phyloP scores from a whole-genome alignment of 1,140 invertebrate genomes.

The Mesaphorura yosii region DNA sequence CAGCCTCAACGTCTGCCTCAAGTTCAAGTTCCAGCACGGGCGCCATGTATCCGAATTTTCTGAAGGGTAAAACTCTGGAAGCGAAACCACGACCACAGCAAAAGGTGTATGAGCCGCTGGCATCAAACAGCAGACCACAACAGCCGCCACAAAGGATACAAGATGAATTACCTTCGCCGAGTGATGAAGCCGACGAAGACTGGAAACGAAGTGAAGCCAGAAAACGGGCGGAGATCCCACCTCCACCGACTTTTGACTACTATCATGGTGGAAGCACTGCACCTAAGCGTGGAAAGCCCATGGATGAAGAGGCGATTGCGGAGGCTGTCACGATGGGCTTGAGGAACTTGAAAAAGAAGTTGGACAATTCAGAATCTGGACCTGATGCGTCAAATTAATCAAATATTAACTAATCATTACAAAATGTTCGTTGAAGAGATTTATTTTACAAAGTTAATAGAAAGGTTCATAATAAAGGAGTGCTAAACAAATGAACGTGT shows the following conservation, averaged over 20 bases:
- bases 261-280: conserved; percentile 47
- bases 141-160: conserved; percentile 11
- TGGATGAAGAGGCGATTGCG: conserved; percentile 34
- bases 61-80: neutral
- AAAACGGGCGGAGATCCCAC: conserved; percentile 51
- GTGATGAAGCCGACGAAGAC: neutral
- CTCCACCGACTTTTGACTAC: conserved; percentile 51
- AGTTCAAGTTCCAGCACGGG: neutral
- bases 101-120: neutral
- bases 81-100: neutral
- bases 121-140: neutral
- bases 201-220: conserved; percentile 36
- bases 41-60: conserved; percentile 1
- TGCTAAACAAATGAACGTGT: too few relatives aligned
- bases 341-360: too few relatives aligned
- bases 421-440: too few relatives aligned
- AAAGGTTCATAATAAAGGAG: too few relatives aligned
- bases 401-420: too few relatives aligned
- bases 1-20: neutral
- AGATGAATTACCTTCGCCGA: conserved; percentile 16
- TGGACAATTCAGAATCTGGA: too few relatives aligned
- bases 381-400: too few relatives aligned
- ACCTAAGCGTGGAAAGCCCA: neutral
- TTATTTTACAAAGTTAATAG: too few relatives aligned
- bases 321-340: conserved; percentile 55